Evolutionary conservation across 2,113 vertebrate species (phyloP).

Genomic region (Rhinolophus ferrumequinum): DNA sequence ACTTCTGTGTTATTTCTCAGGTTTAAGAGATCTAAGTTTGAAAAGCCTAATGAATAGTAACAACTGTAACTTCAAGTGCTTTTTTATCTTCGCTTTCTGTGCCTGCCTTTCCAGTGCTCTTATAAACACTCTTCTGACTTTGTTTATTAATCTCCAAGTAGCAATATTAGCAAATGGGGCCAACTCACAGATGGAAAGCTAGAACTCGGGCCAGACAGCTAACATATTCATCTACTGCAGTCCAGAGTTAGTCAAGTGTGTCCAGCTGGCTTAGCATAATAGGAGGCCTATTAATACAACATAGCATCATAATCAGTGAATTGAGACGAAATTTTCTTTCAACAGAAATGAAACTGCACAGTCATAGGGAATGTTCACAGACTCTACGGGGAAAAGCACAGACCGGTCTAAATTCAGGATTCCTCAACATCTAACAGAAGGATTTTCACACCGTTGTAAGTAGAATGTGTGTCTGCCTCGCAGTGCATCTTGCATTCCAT

Average conservation of each 20-base stretch:
- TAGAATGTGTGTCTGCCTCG: not conserved
- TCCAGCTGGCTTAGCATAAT: slow-evolving; percentile 75
- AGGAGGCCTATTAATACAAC: slow-evolving; percentile 61
- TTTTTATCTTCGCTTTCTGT: not conserved
- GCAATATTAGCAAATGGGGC: not conserved
- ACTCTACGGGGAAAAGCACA: not conserved
- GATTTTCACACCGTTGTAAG: not conserved
- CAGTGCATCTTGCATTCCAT: not conserved
- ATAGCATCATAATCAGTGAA: slow-evolving; percentile 62
- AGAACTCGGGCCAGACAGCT: slow-evolving; percentile 55
- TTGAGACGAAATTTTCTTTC: slow-evolving; percentile 69
- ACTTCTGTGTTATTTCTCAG: not conserved
- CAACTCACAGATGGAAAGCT: slow-evolving; percentile 54
- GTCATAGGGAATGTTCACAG: not conserved
- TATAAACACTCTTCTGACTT: not conserved
- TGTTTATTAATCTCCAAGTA: not conserved
- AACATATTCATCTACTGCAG: slow-evolving; percentile 41
- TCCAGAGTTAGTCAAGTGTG: slow-evolving; percentile 65
- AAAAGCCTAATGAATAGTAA: not conserved
- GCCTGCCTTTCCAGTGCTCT: not conserved
- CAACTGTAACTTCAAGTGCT: not conserved
- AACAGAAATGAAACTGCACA: slow-evolving; percentile 37
- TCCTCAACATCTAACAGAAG: not conserved
- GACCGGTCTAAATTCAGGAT: not conserved
- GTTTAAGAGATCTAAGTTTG: not conserved